A percentile compares a stretch with the other conserved stretches of the same genome.
These are phyloP conservation scores for Tanypteryx hageni DNA, from an alignment of 2,888 invertebrate species.

Conservation along the genomic window DNA sequence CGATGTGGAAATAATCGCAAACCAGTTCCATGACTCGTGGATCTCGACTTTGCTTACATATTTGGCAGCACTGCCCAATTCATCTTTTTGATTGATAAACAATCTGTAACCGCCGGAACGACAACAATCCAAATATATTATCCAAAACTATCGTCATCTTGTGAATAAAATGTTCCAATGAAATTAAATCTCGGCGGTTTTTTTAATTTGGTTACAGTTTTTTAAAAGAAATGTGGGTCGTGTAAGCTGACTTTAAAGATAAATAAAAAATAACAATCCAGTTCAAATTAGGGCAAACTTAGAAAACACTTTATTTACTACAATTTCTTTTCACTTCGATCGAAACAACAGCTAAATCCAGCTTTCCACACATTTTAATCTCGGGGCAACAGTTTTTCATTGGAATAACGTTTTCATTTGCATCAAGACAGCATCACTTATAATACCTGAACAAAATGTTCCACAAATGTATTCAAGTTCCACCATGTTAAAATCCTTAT, in stretches of 20 bases:
- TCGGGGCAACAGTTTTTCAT: slow-evolving; percentile 37
- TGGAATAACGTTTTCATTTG: neutral
- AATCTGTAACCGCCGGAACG: no score
- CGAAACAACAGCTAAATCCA: slow-evolving; percentile 57
- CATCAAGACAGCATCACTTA: slow-evolving; percentile 15
- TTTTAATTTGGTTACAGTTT: neutral
- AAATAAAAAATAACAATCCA: slow-evolving; percentile 25
- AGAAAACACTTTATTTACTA: slow-evolving; percentile 64
- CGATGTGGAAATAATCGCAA: no score
- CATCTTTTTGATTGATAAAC: no score
- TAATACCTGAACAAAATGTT: slow-evolving; percentile 13
- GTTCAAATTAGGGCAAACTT: slow-evolving; percentile 62
- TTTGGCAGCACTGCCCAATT: no score
- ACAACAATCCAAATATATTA: no score
- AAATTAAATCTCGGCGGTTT: no score
- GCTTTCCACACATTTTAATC: slow-evolving; percentile 42
- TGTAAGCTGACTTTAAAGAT: neutral
- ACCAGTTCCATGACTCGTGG: no score
- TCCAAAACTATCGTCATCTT: no score
- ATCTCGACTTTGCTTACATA: no score
- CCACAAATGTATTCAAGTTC: neutral
- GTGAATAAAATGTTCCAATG: no score
- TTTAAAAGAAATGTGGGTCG: neutral
- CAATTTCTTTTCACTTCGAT: slow-evolving; percentile 52
- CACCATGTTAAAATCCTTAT: neutral